phyloP scores from a whole-genome alignment of 2,888 invertebrate species.

The Eueremaeus valkanovi region DNA sequence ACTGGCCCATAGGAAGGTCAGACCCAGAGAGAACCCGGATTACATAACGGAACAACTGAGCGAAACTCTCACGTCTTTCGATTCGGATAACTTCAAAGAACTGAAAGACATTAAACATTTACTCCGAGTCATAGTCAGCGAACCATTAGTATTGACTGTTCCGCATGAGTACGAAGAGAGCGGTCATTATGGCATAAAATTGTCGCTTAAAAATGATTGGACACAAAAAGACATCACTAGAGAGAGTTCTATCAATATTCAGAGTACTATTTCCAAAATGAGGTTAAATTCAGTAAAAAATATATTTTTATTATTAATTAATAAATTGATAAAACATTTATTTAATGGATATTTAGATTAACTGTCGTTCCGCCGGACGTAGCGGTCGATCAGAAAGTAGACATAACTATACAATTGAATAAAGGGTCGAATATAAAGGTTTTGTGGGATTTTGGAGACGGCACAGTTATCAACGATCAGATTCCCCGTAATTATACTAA shows the following conservation, averaged over 20 bases:
- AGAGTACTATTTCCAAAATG: conserved; percentile 45
- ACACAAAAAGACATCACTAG: conserved; percentile 42
- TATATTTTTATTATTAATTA: no score
- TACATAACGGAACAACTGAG: background rate
- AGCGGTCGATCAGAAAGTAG: conserved; percentile 46
- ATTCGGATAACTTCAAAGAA: conserved; percentile 35
- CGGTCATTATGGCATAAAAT: conserved; percentile 37
- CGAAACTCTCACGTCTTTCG: conserved; percentile 13
- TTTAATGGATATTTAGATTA: no score
- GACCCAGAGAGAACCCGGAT: conserved; percentile 13
- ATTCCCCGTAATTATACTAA: conserved; percentile 46
- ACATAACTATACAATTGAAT: conserved; percentile 46
- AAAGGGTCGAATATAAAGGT: conserved; percentile 47
- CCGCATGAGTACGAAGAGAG: conserved; percentile 39
- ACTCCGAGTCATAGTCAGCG: conserved; percentile 33
- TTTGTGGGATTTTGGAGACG: conserved; percentile 48
- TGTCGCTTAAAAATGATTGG: conserved; percentile 42
- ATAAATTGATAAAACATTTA: no score
- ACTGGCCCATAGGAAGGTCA: conserved; percentile 29
- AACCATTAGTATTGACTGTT: conserved; percentile 36
- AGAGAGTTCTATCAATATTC: conserved; percentile 45
- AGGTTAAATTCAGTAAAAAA: no score
- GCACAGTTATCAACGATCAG: conserved; percentile 45
- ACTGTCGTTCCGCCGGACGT: conserved; percentile 46
- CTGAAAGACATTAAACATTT: conserved; percentile 30